These are phyloP conservation scores for Drosophila repleta DNA, from an alignment of 1,140 invertebrate species.

Conservation along the genomic window DNA sequence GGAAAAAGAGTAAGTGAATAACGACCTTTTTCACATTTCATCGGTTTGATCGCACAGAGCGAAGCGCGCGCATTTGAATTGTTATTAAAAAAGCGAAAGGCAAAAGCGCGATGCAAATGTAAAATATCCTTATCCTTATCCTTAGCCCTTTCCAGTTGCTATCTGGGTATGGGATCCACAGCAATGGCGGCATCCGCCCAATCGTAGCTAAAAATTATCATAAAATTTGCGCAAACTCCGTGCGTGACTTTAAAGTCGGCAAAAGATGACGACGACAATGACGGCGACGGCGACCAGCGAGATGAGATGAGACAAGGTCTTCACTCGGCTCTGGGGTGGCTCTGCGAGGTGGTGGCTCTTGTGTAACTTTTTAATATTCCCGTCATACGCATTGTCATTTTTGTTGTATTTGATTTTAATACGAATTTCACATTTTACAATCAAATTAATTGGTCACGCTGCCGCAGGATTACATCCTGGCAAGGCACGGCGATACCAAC, in stretches of 20 bases:
- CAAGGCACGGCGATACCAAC: conserved; percentile 28
- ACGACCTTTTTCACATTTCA: conserved; percentile 64
- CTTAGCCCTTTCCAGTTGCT: not conserved
- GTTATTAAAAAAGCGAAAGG: conserved; percentile 66
- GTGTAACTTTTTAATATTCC: conserved; percentile 76
- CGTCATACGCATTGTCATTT: conserved; percentile 79
- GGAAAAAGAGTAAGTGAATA: conserved; percentile 24
- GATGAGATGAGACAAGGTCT: conserved; percentile 16
- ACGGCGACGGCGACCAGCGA: not conserved
- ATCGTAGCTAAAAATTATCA: conserved; percentile 75
- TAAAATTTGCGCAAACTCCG: conserved; percentile 80
- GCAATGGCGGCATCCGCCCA: conserved; percentile 68
- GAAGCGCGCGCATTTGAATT: conserved; percentile 58
- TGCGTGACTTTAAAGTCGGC: conserved; percentile 75
- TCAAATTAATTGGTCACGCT: conserved; percentile 84
- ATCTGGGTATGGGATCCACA: conserved; percentile 32
- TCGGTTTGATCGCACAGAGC: conserved; percentile 49
- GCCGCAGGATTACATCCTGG: conserved; percentile 71
- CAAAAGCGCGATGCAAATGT: conserved; percentile 42
- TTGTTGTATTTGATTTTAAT: conserved; percentile 84
- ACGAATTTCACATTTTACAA: conserved; percentile 83
- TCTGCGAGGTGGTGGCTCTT: conserved; percentile 49
- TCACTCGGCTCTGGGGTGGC: conserved; percentile 5
- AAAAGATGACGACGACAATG: conserved; percentile 28
- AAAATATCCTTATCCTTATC: conserved; percentile 52